A percentile compares a stretch with the other conserved stretches of the same genome.
These are phyloP conservation scores for Pollenia amentaria DNA, from an alignment of 2,888 invertebrate species.

Conservation along the genomic window DNA sequence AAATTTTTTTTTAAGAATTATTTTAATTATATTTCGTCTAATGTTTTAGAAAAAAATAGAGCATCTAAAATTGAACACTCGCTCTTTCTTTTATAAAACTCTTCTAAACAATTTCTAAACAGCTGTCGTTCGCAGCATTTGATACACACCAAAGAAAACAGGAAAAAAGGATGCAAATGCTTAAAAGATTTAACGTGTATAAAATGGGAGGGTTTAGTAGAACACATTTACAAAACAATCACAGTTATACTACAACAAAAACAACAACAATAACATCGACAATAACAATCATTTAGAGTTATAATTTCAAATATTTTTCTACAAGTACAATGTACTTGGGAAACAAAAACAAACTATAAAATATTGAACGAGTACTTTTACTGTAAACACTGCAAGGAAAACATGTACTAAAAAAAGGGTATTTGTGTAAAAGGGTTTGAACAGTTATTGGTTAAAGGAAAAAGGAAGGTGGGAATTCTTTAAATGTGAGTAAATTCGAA, in stretches of 20 bases:
- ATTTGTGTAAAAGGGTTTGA: constrained; percentile 34
- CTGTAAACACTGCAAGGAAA: neutral
- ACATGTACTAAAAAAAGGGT: neutral
- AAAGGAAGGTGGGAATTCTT: neutral
- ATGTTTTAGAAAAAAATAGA: constrained; percentile 15
- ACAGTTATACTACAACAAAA: constrained; percentile 15
- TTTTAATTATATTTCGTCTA: constrained; percentile 30
- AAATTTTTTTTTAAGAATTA: neutral
- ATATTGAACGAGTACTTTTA: constrained; percentile 11
- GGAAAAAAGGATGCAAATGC: constrained; percentile 69
- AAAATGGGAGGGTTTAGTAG: constrained; percentile 70
- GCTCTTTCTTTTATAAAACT: neutral
- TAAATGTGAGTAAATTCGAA: neutral
- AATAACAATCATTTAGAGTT: constrained; percentile 56
- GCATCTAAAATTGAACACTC: constrained; percentile 23
- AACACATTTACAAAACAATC: constrained; percentile 66
- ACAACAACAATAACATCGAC: constrained; percentile 21
- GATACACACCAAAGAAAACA: constrained; percentile 1
- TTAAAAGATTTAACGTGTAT: constrained; percentile 67
- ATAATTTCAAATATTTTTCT: constrained; percentile 58
- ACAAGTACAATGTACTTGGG: constrained; percentile 55
- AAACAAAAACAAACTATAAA: constrained; percentile 20
- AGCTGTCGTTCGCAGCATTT: constrained; percentile 49
- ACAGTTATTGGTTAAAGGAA: constrained; percentile 6
- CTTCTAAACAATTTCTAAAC: constrained; percentile 25